Evolutionary conservation across 2,797 vertebrate species (phyloP), one percentile per base, ranked within the genome.

Genomic region (Mico argentatus): DNA sequence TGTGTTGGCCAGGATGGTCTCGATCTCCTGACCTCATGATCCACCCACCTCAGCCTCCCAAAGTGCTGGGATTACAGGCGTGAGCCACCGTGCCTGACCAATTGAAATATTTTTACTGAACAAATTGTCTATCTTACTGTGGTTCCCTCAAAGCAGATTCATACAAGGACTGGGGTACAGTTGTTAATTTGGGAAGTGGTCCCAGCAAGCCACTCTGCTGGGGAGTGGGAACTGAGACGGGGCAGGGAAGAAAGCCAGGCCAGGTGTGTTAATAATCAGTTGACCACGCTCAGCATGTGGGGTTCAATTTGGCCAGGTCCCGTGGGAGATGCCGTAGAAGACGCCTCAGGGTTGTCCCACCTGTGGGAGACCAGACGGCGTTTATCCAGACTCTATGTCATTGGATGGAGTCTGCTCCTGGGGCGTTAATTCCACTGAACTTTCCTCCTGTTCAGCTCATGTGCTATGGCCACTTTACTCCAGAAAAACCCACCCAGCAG

Each of bases 341-440:
- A 70, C 30, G 24, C 4, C 33, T 90, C 13, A 3, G 5, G 41
- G 7, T 44, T 24, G 7, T 55, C 33, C 27, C 36, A 86, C 10
- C 11, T 30, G 4, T 44, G 1, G 30, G 41, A 44, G 3, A 33
- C 12, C 0, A 3, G 17, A 5, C 22, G 20, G 19, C 1, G 11
- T 30, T 73, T 27, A 30, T 27, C 33, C 11, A 59, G 30, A 36
- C 30, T 81, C 44, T 13, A 17, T 15, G 1, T 26, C 24, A 6
- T 4, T 27, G 5, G 8, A 27, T 57, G 44, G 79, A 30, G 3
- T 70, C 20, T 44, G 50, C 22, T 84, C 55, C n/a, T 52, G 15
- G 13, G 41, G 4, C 19, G 33, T 26, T 55, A 19, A 86, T 30
- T 84, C 13, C 17, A 20, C 27, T 36, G 41, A 24, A 26, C 27